A percentile compares a stretch with the other conserved stretches of the same genome.
Conservation (phyloP, 2,888 invertebrate species). For the Bellardia pandia region DNA sequence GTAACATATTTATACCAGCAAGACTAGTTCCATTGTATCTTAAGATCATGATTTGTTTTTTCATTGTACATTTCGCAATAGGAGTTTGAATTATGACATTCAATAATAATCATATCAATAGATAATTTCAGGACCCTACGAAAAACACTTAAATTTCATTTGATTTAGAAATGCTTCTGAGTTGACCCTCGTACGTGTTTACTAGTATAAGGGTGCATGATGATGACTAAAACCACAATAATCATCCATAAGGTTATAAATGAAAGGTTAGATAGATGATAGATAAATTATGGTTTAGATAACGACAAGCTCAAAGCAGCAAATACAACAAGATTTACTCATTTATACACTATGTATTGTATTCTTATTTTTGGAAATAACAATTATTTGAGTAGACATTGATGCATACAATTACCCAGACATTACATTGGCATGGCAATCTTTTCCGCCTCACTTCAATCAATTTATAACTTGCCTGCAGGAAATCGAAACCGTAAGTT, state of each 20-base stretch:
- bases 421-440: not conserved
- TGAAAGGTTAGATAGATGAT: not conserved
- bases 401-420: not conserved
- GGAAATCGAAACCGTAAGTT: constrained; percentile 27
- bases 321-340: not conserved
- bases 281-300: not conserved
- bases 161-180: not conserved
- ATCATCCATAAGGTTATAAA: not conserved
- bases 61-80: too few species aligned
- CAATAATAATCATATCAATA: too few species aligned
- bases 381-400: not conserved
- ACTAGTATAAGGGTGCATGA: not conserved
- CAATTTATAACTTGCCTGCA: constrained; percentile 3
- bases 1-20: too few species aligned
- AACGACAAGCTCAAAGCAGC: not conserved
- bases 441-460: not conserved
- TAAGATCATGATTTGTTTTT: too few species aligned
- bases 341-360: not conserved
- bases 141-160: not conserved
- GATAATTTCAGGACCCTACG: too few species aligned
- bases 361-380: not conserved
- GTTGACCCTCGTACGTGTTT: not conserved
- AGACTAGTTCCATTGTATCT: too few species aligned
- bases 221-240: not conserved
- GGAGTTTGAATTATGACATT: too few species aligned